A percentile compares a stretch with the other conserved stretches of the same genome.
Conservation (phyloP, 2,888 invertebrate species). For the Eupsilia transversa region DNA sequence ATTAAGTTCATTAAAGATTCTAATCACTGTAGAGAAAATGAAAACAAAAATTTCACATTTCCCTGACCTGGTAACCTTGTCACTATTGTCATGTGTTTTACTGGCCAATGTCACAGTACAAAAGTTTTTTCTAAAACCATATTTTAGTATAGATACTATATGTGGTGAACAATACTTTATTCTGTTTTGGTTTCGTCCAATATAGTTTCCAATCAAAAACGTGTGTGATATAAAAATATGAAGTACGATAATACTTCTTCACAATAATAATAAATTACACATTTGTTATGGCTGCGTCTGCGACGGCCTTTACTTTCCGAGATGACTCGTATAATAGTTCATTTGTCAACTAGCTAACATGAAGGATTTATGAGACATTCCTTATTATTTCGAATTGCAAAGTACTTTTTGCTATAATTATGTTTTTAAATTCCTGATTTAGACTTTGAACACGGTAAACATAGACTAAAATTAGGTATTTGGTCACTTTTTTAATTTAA, state of each 20-base stretch:
- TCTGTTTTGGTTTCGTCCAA: not conserved
- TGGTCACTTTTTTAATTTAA: not conserved
- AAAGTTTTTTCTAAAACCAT: not conserved
- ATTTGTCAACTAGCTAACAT: conserved; percentile 54
- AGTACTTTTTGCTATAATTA: conserved; percentile 38
- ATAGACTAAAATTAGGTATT: not conserved
- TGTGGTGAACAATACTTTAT: no score
- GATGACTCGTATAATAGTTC: conserved; percentile 51
- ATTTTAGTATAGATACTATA: no score
- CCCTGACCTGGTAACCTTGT: not conserved
- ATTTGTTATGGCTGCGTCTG: conserved; percentile 28
- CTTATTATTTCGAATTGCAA: conserved; percentile 47
- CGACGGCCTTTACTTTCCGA: conserved; percentile 27
- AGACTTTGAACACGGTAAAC: not conserved
- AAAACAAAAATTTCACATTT: not conserved
- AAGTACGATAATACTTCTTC: not conserved
- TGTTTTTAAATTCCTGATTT: conserved; percentile 11
- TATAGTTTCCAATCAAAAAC: not conserved
- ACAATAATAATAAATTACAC: not conserved
- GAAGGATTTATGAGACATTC: conserved; percentile 60
- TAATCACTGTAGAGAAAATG: not conserved
- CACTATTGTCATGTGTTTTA: not conserved
- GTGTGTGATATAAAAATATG: not conserved
- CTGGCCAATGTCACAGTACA: not conserved
- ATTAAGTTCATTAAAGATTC: not conserved